Evolutionary conservation across 2,888 invertebrate species (phyloP).

Genomic region (Priocnemis perturbator): DNA sequence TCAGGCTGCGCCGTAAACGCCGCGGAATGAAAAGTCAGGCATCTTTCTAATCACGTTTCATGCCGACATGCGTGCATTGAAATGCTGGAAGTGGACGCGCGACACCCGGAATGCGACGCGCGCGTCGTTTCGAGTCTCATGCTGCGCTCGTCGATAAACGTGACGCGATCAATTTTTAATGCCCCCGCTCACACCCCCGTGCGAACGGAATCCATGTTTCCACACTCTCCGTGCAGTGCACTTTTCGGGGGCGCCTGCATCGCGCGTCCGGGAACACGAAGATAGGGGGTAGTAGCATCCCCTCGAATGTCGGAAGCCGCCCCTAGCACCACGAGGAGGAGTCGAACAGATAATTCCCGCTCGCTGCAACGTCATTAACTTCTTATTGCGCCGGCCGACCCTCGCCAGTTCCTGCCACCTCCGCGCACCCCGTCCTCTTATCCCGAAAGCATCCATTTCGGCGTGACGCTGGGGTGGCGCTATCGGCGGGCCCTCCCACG

Average conservation of each 20-base stretch:
- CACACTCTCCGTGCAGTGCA: not conserved
- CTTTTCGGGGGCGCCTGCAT: too few relatives aligned
- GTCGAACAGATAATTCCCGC: constrained; percentile 60
- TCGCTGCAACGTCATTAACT: constrained; percentile 70
- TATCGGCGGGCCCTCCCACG: constrained; percentile 48
- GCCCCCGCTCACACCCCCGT: not conserved
- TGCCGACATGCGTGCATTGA: too few relatives aligned
- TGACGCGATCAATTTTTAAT: too few relatives aligned
- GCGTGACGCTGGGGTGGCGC: constrained; percentile 34
- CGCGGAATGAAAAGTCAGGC: too few relatives aligned
- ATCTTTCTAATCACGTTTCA: too few relatives aligned
- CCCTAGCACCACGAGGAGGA: constrained; percentile 31
- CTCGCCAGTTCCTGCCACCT: constrained; percentile 24
- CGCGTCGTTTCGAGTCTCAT: too few relatives aligned
- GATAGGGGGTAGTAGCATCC: not conserved
- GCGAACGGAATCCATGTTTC: not conserved
- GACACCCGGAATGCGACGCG: too few relatives aligned
- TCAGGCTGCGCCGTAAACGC: too few relatives aligned
- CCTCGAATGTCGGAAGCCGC: not conserved
- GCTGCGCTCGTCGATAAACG: too few relatives aligned
- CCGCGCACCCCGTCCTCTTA: too few relatives aligned
- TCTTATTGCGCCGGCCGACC: constrained; percentile 60
- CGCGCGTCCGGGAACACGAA: too few relatives aligned
- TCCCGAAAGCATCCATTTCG: constrained; percentile 38
- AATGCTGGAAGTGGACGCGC: too few relatives aligned